Percentiles rank a stretch among this genome's conserved stretches.
Conservation (phyloP, 2,113 vertebrate species). For the Motacilla alba region DNA sequence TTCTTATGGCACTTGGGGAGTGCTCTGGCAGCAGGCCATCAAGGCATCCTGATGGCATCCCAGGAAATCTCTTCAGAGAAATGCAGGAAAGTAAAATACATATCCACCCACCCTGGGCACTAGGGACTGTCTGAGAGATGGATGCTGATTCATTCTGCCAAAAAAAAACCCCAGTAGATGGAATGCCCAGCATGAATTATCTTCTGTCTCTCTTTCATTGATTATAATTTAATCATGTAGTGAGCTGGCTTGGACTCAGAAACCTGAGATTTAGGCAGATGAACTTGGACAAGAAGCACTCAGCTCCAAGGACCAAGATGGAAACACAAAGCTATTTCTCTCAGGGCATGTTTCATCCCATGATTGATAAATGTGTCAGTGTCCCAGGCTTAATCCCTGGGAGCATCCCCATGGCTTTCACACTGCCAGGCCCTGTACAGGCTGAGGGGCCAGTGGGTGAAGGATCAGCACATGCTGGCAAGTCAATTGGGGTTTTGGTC, state of each 20-base stretch:
- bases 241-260: neutral
- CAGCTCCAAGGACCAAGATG: neutral
- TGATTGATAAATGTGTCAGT: neutral
- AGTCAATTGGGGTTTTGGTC: neutral
- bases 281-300: neutral
- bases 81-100: neutral
- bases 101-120: neutral
- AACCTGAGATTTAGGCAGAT: neutral
- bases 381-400: neutral
- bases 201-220: neutral
- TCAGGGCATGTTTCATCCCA: neutral
- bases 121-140: neutral
- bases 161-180: neutral
- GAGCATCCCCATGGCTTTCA: neutral
- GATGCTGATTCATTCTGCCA: neutral
- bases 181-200: neutral
- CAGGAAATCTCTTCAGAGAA: neutral
- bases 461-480: neutral
- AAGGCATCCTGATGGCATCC: neutral
- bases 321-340: neutral
- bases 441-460: neutral
- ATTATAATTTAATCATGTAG: neutral
- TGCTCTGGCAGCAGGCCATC: neutral
- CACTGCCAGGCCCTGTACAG: neutral
- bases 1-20: neutral